A percentile compares a stretch with the other conserved stretches of the same genome.
Evolutionary conservation across 2,113 vertebrate genomes (phyloP).

Genomic region (Acanthochromis polyacanthus): DNA sequence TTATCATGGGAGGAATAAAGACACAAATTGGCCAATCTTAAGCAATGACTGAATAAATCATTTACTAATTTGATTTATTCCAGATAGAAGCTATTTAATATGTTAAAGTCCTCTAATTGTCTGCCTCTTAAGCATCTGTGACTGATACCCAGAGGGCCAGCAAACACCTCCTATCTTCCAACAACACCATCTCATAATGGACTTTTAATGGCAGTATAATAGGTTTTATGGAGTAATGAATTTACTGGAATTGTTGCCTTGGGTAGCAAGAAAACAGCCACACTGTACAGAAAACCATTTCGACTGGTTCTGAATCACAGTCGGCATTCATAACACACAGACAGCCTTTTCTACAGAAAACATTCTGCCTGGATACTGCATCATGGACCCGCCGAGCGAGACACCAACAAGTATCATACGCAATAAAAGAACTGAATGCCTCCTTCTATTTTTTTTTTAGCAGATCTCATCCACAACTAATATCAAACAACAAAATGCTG

Average conservation of each 20-base stretch:
- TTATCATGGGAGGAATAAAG: not conserved
- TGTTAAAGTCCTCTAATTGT: conserved; percentile 65
- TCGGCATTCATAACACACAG: conserved; percentile 8
- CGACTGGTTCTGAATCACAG: conserved; percentile 28
- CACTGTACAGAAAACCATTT: conserved; percentile 45
- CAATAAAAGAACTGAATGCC: not conserved
- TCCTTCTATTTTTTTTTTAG: not conserved
- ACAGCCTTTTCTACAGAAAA: not conserved
- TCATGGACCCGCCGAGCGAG: no score
- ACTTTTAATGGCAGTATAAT: conserved; percentile 77
- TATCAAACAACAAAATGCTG: not conserved
- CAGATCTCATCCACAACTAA: not conserved
- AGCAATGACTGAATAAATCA: conserved; percentile 47
- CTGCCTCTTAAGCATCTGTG: conserved; percentile 67
- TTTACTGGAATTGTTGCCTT: conserved; percentile 72
- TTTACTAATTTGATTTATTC: conserved; percentile 53
- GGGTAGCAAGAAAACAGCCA: conserved; percentile 60
- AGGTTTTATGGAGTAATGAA: conserved; percentile 76
- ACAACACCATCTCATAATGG: conserved; percentile 74
- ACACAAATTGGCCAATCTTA: conserved; percentile 2
- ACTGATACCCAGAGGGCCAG: conserved; percentile 67
- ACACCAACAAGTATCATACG: not conserved
- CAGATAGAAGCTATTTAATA: conserved; percentile 60
- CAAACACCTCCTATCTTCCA: conserved; percentile 65
- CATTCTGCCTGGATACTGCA: not conserved